Evolutionary conservation across 35 echinoderm and acorn worm genomes (phyloP).

Genomic region (Nesometra sesokonis): DNA sequence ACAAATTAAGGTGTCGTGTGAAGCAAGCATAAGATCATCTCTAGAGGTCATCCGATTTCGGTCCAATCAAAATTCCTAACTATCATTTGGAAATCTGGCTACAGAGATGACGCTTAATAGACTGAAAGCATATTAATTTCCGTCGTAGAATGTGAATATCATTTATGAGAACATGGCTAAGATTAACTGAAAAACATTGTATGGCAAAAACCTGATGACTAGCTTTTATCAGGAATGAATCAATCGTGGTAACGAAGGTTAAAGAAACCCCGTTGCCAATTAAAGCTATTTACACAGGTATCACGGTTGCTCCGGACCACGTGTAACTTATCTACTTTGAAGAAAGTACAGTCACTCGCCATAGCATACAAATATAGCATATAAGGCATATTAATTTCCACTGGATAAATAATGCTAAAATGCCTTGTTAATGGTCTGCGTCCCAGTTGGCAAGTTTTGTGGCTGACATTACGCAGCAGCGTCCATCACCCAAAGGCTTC

Average conservation of each 20-base stretch:
- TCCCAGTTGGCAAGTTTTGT: background rate
- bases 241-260: background rate
- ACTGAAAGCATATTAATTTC: background rate
- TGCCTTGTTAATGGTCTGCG: background rate
- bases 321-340: background rate
- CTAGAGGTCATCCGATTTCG: background rate
- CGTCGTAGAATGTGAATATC: background rate
- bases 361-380: background rate
- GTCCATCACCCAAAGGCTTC: background rate
- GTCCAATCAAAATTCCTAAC: background rate
- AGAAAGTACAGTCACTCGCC: background rate
- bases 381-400: conserved; percentile 1
- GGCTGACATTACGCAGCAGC: background rate
- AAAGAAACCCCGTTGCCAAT: background rate
- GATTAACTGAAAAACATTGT: too few relatives aligned
- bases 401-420: background rate
- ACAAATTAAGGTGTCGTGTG: background rate
- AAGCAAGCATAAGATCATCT: background rate
- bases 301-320: background rate
- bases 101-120: background rate
- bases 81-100: background rate
- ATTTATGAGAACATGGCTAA: too few relatives aligned
- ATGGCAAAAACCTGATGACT: background rate
- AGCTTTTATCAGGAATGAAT: background rate
- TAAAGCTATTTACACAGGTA: background rate